Conservation (phyloP, 1,140 invertebrate species). For the Ladona fulva region DNA sequence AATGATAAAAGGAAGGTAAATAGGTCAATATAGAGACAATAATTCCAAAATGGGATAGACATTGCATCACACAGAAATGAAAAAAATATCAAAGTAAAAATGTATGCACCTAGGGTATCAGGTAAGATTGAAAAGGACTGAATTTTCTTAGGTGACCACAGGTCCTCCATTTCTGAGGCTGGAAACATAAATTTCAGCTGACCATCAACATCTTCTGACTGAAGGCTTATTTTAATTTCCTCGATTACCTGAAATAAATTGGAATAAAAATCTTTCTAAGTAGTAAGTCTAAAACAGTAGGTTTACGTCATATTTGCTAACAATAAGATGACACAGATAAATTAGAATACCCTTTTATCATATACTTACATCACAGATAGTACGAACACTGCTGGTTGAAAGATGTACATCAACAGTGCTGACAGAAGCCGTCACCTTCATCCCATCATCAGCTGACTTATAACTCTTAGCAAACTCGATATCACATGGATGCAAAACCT, state of each 20-base stretch:
- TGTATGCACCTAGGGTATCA: not conserved
- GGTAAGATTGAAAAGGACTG: constrained; percentile 12
- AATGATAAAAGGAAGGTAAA: too few species aligned
- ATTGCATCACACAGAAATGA: too few species aligned
- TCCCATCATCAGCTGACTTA: constrained; percentile 49
- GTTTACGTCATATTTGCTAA: constrained; percentile 18
- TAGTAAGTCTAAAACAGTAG: not conserved
- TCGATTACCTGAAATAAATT: constrained; percentile 29
- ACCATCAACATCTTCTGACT: constrained; percentile 29
- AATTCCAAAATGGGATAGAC: too few species aligned
- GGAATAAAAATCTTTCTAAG: not conserved
- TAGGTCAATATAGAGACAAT: too few species aligned
- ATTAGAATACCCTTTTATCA: constrained; percentile 5
- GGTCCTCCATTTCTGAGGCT: constrained; percentile 39
- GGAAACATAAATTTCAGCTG: constrained; percentile 23
- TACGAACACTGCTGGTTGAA: constrained; percentile 62
- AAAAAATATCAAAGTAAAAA: too few species aligned
- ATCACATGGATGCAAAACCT: constrained; percentile 59
- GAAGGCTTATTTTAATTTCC: constrained; percentile 30
- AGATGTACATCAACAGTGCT: constrained; percentile 62
- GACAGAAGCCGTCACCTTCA: constrained; percentile 48
- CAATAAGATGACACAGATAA: constrained; percentile 16
- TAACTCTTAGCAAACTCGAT: constrained; percentile 56
- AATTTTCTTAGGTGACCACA: constrained; percentile 66
- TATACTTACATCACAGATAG: constrained; percentile 45